phyloP scores from a whole-genome alignment of 2,797 vertebrate species.

The Hemitrygon akajei region DNA sequence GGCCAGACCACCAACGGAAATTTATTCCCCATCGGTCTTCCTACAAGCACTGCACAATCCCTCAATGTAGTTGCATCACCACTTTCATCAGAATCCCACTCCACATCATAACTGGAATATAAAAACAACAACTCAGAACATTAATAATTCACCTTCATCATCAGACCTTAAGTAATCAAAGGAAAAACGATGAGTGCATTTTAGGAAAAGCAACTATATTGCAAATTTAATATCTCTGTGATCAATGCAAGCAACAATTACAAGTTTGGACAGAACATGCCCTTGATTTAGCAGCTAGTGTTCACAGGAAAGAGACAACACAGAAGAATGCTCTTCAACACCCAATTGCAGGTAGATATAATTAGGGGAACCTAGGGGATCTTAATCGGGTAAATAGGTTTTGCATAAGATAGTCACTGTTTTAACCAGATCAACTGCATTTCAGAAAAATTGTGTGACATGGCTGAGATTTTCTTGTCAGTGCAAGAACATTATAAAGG shows the following conservation, averaged over 20 bases:
- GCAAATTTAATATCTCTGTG: neutral
- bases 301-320: neutral
- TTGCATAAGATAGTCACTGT: neutral
- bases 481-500: neutral
- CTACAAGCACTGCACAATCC: neutral
- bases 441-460: neutral
- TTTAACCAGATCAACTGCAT: neutral
- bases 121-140: neutral
- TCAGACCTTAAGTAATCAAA: neutral
- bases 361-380: neutral
- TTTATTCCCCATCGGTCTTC: neutral
- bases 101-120: neutral
- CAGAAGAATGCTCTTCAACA: neutral
- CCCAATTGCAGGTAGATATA: neutral
- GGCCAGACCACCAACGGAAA: neutral
- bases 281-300: neutral
- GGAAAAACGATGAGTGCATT: neutral
- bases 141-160: neutral
- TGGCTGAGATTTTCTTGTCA: neutral
- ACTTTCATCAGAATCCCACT: neutral
- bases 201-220: neutral
- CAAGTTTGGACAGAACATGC: neutral
- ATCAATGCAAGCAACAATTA: neutral
- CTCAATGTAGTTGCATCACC: neutral
- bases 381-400: neutral